Evolutionary conservation across 2,797 vertebrate species (phyloP), one percentile per base, ranked within the genome.

Genomic region (Anguilla obscura): DNA sequence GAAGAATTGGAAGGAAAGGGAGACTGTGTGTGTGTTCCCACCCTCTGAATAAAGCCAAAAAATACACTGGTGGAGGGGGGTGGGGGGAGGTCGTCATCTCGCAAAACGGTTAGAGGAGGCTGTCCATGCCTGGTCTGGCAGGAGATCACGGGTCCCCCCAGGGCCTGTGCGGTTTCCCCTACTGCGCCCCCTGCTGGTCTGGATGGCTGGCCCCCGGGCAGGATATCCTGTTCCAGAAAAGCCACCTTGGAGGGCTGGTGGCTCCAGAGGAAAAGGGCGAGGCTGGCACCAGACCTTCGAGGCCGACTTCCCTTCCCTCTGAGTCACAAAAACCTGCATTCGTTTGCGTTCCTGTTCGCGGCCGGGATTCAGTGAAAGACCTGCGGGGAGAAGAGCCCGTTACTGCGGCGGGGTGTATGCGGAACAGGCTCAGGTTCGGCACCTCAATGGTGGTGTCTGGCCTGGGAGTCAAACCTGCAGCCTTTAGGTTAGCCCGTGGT

Each of bases 201-300:
- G 21, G 33, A 27, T 45, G 84, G 21, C 48, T 18, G 27, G 30
- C 1, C 54, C 60, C 45, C 1, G 36, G 5, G 16, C 40, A 84
- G 30, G 60, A 84, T 71, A 40, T 88, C 30, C 87, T 50, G 8
- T 83, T 66, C 56, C 36, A 45, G 52, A 52, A 36, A 27, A 45
- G 0, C 56, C 74, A 52, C 54, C 76, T n/a, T 33, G 33, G 74
- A 52, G 14, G 58, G 7, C 12, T 2, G 40, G 50, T 56, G 18
- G 33, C 9, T 10, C 16, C 2, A 58, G 27, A 12, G 69, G 74
- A 52, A 56, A 30, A 18, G 40, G 58, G 36, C 27, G 6, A 56
- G 45, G n/a, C 21, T 50, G 50, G 50, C 50, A 50, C 50, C 50
- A 50, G 0, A 50, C 50, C 50, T 9, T 50, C 36, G 9, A 50